These are phyloP conservation scores for Meandrina meandrites DNA, from an alignment of 92 coral and sea anemone species.

Conservation along the genomic window DNA sequence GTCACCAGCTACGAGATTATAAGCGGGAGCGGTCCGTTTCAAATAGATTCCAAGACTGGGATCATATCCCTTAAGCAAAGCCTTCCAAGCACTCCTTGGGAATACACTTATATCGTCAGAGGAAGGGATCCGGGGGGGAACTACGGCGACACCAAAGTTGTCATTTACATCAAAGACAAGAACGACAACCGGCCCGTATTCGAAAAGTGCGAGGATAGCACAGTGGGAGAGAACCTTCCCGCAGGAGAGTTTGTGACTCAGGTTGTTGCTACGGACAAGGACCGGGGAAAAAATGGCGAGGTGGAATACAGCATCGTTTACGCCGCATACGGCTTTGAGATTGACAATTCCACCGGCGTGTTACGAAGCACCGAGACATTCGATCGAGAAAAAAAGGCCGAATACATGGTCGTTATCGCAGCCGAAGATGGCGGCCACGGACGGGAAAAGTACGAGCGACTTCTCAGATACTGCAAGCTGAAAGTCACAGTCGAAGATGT, in stretches of 20 bases:
- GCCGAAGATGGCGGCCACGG: conserved; percentile 88
- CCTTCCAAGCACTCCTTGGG: conserved; percentile 39
- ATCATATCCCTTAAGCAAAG: conserved; percentile 48
- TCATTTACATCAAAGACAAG: conserved; percentile 56
- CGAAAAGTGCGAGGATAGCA: conserved; percentile 51
- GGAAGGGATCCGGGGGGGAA: conserved; percentile 58
- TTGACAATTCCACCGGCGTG: conserved; percentile 83
- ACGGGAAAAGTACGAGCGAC: conserved; percentile 31
- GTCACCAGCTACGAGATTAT: conserved; percentile 46
- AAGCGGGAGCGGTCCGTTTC: conserved; percentile 62
- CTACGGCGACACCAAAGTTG: conserved; percentile 38
- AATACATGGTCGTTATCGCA: conserved; percentile 56
- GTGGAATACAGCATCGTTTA: conserved; percentile 73
- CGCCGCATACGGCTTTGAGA: conserved; percentile 57
- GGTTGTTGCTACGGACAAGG: conserved; percentile 71
- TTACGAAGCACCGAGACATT: conserved; percentile 52
- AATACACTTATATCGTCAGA: conserved; percentile 68
- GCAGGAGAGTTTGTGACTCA: conserved; percentile 70
- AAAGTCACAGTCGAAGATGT: conserved; percentile 59
- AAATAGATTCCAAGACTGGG: conserved; percentile 53
- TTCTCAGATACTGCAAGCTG: conserved; percentile 65
- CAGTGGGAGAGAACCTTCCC: conserved; percentile 69
- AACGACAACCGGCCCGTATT: conserved; percentile 67
- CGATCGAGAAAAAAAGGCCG: conserved; percentile 67
- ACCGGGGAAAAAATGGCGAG: conserved; percentile 63